Conservation (phyloP, 1,140 invertebrate genomes). For the Wasmannia auropunctata region DNA sequence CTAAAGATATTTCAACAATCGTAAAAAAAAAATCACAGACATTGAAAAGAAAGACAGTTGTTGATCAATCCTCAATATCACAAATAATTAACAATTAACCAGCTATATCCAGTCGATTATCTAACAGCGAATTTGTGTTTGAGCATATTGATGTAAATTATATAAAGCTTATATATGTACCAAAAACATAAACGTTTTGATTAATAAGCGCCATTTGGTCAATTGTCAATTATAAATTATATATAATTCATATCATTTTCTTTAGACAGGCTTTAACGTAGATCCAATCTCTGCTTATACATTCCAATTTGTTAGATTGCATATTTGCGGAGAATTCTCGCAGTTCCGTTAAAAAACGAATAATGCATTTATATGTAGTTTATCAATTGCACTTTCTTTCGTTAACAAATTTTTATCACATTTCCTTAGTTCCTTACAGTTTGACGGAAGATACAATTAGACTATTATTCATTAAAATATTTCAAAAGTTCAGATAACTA, state of each 20-base stretch:
- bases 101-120: background rate
- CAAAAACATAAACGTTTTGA: background rate
- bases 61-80: background rate
- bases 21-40: background rate
- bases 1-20: background rate
- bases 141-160: background rate
- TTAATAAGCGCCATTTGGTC: background rate
- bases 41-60: background rate
- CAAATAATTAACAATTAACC: background rate
- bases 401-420: constrained; percentile 13
- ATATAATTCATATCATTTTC: background rate
- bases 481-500: background rate
- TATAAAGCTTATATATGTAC: background rate
- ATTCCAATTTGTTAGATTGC: constrained; percentile 1
- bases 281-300: background rate
- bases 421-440: background rate
- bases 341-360: background rate
- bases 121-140: constrained; percentile 1
- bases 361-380: constrained; percentile 4
- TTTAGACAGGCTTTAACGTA: background rate
- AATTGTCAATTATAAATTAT: background rate
- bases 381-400: constrained; percentile 10
- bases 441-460: background rate
- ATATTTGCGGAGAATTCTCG: background rate
- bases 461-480: background rate